phyloP scores from a whole-genome alignment of 37 sponge, comb jelly and placozoan species.

The Petrosia ficiformis region DNA sequence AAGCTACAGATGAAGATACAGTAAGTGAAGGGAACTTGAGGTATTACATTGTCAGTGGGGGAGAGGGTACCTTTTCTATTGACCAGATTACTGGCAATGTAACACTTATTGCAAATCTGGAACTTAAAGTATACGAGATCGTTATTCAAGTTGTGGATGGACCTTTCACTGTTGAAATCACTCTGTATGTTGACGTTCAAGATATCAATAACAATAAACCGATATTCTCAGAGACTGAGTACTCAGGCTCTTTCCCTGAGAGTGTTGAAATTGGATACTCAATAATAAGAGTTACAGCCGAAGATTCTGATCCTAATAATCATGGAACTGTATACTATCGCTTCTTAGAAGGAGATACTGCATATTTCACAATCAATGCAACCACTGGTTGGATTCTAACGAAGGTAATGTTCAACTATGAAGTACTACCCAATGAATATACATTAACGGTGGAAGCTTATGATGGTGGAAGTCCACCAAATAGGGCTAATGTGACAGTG shows the following conservation, averaged over 20 bases:
- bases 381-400: constrained; percentile 15
- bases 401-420: constrained; percentile 12
- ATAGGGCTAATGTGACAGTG: constrained; percentile 1
- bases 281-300: constrained; percentile 7
- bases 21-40: constrained; percentile 35
- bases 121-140: constrained; percentile 17
- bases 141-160: constrained; percentile 47
- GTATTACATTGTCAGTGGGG: constrained; percentile 44
- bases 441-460: constrained; percentile 18
- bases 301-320: background rate
- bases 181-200: constrained; percentile 8
- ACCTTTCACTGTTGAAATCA: constrained; percentile 9
- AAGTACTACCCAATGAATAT: constrained; percentile 29
- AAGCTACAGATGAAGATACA: constrained; percentile 54
- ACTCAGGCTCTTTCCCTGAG: constrained; percentile 9
- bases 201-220: constrained; percentile 63
- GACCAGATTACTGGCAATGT: constrained; percentile 40
- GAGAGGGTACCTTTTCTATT: constrained; percentile 30
- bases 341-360: background rate
- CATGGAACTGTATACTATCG: constrained; percentile 6
- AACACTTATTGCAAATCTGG: constrained; percentile 9
- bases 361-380: constrained; percentile 23
- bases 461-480: constrained; percentile 32
- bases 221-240: constrained; percentile 20
- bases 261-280: background rate